Percentiles rank a stretch among this genome's conserved stretches.
phyloP scores from a whole-genome alignment of 2,113 vertebrate species.

The Nothobranchius furzeri region DNA sequence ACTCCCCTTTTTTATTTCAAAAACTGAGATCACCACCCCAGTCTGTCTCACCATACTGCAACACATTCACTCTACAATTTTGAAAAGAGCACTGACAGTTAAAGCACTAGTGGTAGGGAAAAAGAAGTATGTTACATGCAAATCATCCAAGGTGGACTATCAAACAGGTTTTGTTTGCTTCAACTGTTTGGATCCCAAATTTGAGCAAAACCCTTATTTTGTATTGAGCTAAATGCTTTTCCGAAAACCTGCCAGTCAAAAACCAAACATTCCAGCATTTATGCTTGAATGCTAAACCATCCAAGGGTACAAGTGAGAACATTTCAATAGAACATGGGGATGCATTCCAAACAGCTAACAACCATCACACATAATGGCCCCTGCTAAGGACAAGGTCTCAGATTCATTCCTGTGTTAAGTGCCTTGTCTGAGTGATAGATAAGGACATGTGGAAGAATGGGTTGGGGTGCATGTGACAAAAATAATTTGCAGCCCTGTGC shows the following conservation, averaged over 20 bases:
- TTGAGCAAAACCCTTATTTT: neutral
- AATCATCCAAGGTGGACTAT: neutral
- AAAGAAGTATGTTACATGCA: no score
- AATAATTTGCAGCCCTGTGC: constrained; percentile 12
- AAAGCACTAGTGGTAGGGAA: neutral
- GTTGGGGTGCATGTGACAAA: constrained; percentile 47
- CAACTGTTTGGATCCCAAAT: constrained; percentile 5
- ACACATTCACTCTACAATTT: no score
- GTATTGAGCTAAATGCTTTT: neutral
- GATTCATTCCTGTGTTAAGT: constrained; percentile 58
- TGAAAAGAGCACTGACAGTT: neutral
- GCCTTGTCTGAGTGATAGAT: constrained; percentile 55
- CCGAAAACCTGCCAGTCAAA: constrained; percentile 14
- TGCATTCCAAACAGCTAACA: constrained; percentile 61
- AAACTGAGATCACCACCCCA: no score
- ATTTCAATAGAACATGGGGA: constrained; percentile 23
- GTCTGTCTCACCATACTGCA: no score
- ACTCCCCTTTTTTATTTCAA: no score
- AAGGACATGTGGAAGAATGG: constrained; percentile 50
- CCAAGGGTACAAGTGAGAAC: constrained; percentile 37
- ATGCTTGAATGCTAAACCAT: constrained; percentile 23
- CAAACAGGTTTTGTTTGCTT: constrained; percentile 4
- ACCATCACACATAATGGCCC: constrained; percentile 55
- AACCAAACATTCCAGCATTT: constrained; percentile 4
- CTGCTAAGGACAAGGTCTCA: constrained; percentile 53